A percentile compares a stretch with the other conserved stretches of the same genome.
phyloP scores from a whole-genome alignment of 2,797 vertebrate species.

The Ambastaia sidthimunki region DNA sequence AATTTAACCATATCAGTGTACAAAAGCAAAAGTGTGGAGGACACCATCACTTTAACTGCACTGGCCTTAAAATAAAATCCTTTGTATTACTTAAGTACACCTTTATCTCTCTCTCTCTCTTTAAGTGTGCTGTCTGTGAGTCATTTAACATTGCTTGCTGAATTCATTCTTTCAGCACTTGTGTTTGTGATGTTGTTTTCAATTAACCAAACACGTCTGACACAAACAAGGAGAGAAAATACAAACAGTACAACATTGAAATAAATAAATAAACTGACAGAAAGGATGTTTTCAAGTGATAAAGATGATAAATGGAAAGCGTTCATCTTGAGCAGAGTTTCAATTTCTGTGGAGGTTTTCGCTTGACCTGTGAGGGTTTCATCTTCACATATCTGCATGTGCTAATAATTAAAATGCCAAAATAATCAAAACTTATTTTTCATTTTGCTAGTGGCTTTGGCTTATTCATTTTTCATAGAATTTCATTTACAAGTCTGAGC shows the following conservation, averaged over 20 bases:
- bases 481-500: constrained; percentile 70
- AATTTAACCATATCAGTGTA: too few relatives aligned
- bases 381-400: constrained; percentile 66
- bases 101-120: not conserved
- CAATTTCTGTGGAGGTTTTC: constrained; percentile 29
- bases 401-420: constrained; percentile 68
- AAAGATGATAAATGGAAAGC: constrained; percentile 48
- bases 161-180: constrained; percentile 36
- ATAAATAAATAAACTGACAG: constrained; percentile 1
- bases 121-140: not conserved
- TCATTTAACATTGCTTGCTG: constrained; percentile 42
- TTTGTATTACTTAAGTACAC: too few relatives aligned
- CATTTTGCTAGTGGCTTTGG: constrained; percentile 58
- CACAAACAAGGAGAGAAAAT: constrained; percentile 1
- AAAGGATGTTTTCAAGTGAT: constrained; percentile 25
- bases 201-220: constrained; percentile 33
- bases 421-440: constrained; percentile 69
- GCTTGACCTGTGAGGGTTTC: constrained; percentile 64
- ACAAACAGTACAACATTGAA: not conserved
- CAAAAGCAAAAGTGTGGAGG: not conserved
- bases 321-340: constrained; percentile 30
- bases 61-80: not conserved
- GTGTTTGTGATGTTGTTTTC: constrained; percentile 25
- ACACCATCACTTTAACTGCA: not conserved
- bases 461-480: constrained; percentile 70